Conservation (phyloP, 2,797 vertebrate species). For the Chrosomus eos region DNA sequence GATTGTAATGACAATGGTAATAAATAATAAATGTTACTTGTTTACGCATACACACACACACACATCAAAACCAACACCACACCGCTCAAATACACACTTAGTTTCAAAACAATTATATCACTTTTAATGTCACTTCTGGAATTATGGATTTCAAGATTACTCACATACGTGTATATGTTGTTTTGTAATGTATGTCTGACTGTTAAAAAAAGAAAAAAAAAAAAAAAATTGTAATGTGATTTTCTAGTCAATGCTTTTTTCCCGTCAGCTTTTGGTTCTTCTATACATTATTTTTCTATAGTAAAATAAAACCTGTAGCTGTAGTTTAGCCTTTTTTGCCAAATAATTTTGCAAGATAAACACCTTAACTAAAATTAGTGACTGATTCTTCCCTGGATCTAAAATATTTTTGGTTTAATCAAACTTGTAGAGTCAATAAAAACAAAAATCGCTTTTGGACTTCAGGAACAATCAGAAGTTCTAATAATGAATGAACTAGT, state of each 20-base stretch:
- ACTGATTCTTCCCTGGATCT: neutral
- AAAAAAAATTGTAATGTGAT: neutral
- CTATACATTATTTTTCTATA: neutral
- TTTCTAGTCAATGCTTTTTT: neutral
- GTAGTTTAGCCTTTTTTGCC: neutral
- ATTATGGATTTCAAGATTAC: too few species aligned
- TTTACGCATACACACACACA: too few species aligned
- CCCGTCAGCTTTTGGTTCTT: neutral
- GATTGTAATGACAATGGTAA: too few species aligned
- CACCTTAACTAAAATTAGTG: neutral
- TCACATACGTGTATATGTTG: too few species aligned
- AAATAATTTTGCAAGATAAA: neutral
- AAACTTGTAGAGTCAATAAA: neutral
- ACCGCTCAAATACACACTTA: too few species aligned
- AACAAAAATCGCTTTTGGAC: neutral
- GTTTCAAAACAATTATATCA: too few species aligned
- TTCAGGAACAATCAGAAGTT: neutral
- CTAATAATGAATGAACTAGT: constrained; percentile 13
- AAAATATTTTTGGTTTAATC: neutral
- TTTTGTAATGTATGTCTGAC: too few species aligned
- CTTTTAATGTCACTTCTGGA: too few species aligned
- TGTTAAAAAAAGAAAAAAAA: too few species aligned
- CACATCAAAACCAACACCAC: too few species aligned
- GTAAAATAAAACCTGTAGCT: neutral
- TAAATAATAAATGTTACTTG: too few species aligned